Base-by-base conservation (phyloP, 1,140 invertebrate species). In the Chrysomallon squamiferum region DNA sequence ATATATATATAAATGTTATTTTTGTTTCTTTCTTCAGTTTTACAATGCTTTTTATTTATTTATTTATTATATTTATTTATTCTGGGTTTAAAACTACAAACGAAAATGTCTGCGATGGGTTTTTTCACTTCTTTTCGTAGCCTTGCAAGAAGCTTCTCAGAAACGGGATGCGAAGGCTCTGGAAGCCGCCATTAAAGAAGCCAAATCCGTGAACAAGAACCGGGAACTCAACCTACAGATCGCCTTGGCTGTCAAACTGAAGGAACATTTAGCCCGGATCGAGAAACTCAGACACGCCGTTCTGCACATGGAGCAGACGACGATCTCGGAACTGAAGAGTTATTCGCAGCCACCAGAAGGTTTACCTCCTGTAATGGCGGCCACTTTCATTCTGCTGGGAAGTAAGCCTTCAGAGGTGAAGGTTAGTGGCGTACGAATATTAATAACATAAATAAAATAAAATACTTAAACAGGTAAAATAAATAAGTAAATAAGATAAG, bases 231-330 rank as follows among this genome's bases (percentile, higher is more conserved):
- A 81, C 58, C 69, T 81, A 18, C 75, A 76, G 62, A 77, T 83
- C 13, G 76, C 74, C 5, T 62, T 81, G 58, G 80, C 78, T 15
- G 45, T 63, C 4, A 68, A 74, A 32, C 71, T 83, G 4, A 60
- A 62, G 41, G 81, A 83, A 32, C 80, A 80, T 57, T 66, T 83
- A 30, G 69, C 68, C 4, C 71, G 72, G n/a, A 80, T 83, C 15
- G 80, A 81, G 59, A 80, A 78, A 66, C 72, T 83, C 22, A 66
- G 77, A 5, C 78, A 81, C 62, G 72, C 75, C 1, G 78, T 83
- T 6, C 67, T 81, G 9, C 74, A 74, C 61, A 72, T 83, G 69
- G 78, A 83, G 52, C 72, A 69, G 45, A 80, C 76, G 59, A 78
- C 78, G 0, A 74, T 81, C 15, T 68, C 80, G 6, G 81, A 83